Percentiles rank a stretch among this genome's conserved stretches.
Evolutionary conservation across 2,888 invertebrate genomes (phyloP).

Genomic region (Cheilosia pagana): DNA sequence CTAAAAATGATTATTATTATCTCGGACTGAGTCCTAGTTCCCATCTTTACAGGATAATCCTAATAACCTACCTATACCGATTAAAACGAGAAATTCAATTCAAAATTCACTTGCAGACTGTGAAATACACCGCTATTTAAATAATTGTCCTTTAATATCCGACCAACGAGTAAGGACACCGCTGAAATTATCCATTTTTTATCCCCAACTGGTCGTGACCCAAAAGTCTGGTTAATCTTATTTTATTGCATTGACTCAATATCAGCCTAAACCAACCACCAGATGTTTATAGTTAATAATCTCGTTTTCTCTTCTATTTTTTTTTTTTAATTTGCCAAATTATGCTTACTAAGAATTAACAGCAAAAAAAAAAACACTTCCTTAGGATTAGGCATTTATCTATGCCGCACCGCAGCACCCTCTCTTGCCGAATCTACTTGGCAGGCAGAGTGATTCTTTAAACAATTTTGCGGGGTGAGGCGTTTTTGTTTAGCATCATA

Average conservation of each 20-base stretch:
- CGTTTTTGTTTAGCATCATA: slow-evolving; percentile 55
- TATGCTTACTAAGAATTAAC: slow-evolving; percentile 35
- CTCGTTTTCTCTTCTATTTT: slow-evolving; percentile 2
- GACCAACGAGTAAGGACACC: background rate
- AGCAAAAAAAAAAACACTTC: slow-evolving; percentile 22
- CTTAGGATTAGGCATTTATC: slow-evolving; percentile 36
- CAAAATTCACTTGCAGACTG: too few relatives aligned
- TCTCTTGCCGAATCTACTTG: too few relatives aligned
- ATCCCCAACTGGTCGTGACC: slow-evolving; percentile 16
- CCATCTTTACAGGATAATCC: too few relatives aligned
- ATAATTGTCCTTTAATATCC: slow-evolving; percentile 2
- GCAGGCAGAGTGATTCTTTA: slow-evolving; percentile 2
- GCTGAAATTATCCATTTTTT: background rate
- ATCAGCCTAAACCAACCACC: slow-evolving; percentile 51
- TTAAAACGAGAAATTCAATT: too few relatives aligned
- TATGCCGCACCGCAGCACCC: background rate
- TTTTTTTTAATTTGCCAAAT: slow-evolving; percentile 30
- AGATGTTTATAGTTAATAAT: slow-evolving; percentile 47
- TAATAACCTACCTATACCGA: too few relatives aligned
- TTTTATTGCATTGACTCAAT: slow-evolving; percentile 54
- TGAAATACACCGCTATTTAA: background rate
- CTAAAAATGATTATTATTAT: too few relatives aligned
- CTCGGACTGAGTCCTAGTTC: too few relatives aligned
- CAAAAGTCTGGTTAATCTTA: slow-evolving; percentile 51
- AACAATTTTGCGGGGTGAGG: slow-evolving; percentile 45